A percentile compares a stretch with the other conserved stretches of the same genome.
phyloP scores from a whole-genome alignment of 2,113 vertebrate genomes.

The Bucco capensis region DNA sequence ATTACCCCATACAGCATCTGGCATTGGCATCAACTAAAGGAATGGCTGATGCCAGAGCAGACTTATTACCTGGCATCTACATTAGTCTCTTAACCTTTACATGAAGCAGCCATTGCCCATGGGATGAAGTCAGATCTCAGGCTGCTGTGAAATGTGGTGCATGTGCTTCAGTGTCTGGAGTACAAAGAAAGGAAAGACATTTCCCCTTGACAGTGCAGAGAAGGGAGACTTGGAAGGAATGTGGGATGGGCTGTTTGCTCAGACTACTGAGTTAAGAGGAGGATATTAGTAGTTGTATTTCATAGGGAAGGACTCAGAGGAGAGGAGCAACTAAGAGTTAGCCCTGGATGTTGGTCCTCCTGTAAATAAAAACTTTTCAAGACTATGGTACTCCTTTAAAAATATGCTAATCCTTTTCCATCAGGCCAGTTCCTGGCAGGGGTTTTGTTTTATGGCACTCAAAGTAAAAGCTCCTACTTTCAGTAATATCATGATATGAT shows the following conservation, averaged over 20 bases:
- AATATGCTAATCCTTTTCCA: background rate
- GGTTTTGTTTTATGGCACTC: background rate
- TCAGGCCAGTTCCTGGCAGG: background rate
- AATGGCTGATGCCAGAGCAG: background rate
- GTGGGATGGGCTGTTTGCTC: background rate
- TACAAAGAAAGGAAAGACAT: background rate
- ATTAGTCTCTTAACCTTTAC: background rate
- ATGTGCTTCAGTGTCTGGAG: background rate
- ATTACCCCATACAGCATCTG: background rate
- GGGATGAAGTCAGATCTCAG: background rate
- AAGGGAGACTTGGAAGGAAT: background rate
- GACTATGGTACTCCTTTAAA: background rate
- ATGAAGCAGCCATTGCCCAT: background rate
- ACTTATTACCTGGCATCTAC: slow-evolving; percentile 1
- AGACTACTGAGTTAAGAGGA: background rate
- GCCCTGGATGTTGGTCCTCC: rapidly evolving
- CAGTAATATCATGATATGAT: background rate
- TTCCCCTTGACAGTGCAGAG: background rate
- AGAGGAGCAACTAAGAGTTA: background rate
- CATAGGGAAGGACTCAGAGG: background rate
- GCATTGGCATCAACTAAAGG: background rate
- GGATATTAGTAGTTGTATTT: background rate
- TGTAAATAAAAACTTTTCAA: background rate
- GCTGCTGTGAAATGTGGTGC: background rate
- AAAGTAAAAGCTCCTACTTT: background rate